Percentiles rank a stretch among this genome's conserved stretches.
phyloP scores from a whole-genome alignment of 2,888 invertebrate genomes.

The Minunthozetes semirufus region DNA sequence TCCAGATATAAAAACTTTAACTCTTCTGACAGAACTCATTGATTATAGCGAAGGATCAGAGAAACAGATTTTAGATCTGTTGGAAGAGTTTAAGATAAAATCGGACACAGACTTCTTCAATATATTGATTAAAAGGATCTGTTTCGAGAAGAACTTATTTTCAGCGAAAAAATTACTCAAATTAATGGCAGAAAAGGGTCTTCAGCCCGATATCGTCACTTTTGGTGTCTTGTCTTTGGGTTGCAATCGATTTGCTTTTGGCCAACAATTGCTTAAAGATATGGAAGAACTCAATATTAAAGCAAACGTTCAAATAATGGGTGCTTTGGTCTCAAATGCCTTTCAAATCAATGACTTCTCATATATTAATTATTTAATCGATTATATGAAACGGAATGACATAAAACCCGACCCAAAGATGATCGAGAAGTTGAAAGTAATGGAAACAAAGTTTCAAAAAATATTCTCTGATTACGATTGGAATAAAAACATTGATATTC shows the following conservation, averaged over 20 bases:
- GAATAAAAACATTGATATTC: slow-evolving; percentile 45
- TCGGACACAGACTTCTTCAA: slow-evolving; percentile 78
- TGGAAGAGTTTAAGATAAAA: slow-evolving; percentile 57
- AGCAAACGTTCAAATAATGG: slow-evolving; percentile 64
- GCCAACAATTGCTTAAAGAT: slow-evolving; percentile 60
- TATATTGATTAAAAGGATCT: slow-evolving; percentile 72
- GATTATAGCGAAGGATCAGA: slow-evolving; percentile 63
- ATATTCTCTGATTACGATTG: slow-evolving; percentile 51
- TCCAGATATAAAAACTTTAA: slow-evolving; percentile 72
- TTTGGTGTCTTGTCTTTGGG: slow-evolving; percentile 77
- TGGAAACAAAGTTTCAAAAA: slow-evolving; percentile 45
- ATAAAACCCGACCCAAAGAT: slow-evolving; percentile 5
- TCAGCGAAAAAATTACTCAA: slow-evolving; percentile 57
- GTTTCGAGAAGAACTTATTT: slow-evolving; percentile 61
- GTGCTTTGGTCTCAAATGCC: slow-evolving; percentile 30
- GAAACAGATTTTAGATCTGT: slow-evolving; percentile 57
- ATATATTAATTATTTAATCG: slow-evolving; percentile 12
- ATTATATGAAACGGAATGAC: slow-evolving; percentile 19
- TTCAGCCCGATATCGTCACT: slow-evolving; percentile 65
- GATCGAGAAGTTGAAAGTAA: slow-evolving; percentile 28
- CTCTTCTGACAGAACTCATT: slow-evolving; percentile 65
- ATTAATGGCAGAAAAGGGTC: slow-evolving; percentile 51
- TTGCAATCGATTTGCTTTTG: slow-evolving; percentile 61
- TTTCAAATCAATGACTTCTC: slow-evolving; percentile 18
- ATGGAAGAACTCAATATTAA: slow-evolving; percentile 61